Conservation (phyloP, 2,113 vertebrate species). For the Pangasianodon hypophthalmus region DNA sequence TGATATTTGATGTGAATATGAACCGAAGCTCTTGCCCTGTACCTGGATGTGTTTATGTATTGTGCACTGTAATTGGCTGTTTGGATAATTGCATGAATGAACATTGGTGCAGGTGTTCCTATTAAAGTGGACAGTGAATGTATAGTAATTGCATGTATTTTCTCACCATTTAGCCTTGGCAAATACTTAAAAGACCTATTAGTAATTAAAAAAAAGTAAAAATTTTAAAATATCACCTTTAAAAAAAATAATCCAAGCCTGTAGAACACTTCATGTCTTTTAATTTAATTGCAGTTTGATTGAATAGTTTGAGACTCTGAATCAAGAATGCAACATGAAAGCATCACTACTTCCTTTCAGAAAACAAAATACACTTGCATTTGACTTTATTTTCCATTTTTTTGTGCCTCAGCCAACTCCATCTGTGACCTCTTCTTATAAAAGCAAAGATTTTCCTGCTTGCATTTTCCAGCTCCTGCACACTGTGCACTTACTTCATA, state of each 20-base stretch:
- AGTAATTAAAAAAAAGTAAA: background rate
- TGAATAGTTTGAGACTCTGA: background rate
- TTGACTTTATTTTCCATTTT: background rate
- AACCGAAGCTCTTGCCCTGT: background rate
- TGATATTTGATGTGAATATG: background rate
- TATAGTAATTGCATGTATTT: background rate
- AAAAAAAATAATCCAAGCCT: background rate
- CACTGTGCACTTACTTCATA: slow-evolving; percentile 21
- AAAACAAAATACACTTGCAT: background rate
- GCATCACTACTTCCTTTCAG: background rate
- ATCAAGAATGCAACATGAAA: background rate
- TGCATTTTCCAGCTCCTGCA: slow-evolving; percentile 18
- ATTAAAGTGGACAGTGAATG: too few species aligned
- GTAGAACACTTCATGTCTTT: background rate
- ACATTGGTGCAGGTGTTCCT: background rate
- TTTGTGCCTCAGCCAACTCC: background rate
- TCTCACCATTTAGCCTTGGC: background rate
- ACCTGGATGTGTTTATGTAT: background rate
- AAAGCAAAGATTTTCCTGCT: slow-evolving; percentile 13
- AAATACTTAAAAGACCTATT: background rate
- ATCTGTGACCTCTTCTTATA: background rate
- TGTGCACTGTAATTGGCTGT: background rate
- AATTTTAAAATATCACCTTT: background rate
- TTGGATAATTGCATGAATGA: background rate
- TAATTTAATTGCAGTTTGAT: background rate